Evolutionary conservation across 2,113 vertebrate genomes (phyloP).

Genomic region (Cyrtonyx montezumae): DNA sequence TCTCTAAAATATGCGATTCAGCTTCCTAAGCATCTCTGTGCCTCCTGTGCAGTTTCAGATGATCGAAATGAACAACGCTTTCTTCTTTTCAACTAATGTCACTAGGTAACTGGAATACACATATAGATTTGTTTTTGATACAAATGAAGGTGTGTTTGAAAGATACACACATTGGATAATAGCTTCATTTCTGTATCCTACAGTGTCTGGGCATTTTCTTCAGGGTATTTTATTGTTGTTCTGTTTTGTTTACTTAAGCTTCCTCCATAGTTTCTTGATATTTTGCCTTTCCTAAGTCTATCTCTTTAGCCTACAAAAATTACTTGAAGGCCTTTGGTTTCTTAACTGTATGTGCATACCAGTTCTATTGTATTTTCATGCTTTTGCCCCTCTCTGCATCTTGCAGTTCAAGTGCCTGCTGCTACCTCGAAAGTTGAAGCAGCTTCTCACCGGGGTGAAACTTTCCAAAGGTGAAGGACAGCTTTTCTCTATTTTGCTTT

Average conservation of each 20-base stretch:
- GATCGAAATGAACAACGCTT: neutral
- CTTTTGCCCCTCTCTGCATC: neutral
- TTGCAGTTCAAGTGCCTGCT: neutral
- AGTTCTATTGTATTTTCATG: neutral
- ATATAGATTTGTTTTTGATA: neutral
- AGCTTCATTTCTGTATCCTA: neutral
- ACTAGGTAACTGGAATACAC: fast-evolving
- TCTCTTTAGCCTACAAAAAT: neutral
- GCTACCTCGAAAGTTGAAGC: neutral
- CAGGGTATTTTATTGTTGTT: neutral
- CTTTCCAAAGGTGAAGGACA: neutral
- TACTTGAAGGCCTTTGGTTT: neutral
- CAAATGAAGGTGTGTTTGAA: neutral
- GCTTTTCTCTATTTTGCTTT: neutral
- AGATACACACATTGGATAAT: neutral
- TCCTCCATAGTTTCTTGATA: neutral
- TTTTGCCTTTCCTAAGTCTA: neutral
- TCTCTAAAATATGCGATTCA: fast-evolving
- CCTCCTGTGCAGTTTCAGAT: neutral
- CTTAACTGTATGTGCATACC: neutral
- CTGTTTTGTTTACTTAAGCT: neutral
- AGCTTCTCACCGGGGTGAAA: neutral
- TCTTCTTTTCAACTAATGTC: neutral
- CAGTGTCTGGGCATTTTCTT: neutral
- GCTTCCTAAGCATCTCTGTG: neutral